Percentiles rank a stretch among this genome's conserved stretches.
Conservation (phyloP, 2,113 vertebrate species). For the Phyllostomus discolor region DNA sequence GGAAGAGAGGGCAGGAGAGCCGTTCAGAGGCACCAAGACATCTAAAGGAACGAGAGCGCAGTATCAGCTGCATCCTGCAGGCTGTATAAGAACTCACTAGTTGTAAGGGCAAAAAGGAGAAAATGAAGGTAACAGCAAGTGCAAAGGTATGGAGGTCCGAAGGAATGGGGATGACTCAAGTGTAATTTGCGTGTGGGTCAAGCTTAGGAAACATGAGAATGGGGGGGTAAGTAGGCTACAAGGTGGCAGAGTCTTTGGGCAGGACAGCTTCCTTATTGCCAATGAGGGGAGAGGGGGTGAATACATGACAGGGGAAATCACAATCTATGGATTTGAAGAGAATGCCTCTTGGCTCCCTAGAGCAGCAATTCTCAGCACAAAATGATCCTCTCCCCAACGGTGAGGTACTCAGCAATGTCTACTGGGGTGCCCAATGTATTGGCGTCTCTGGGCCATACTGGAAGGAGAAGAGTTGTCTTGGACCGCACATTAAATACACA, state of each 20-base stretch:
- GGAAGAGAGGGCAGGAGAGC: neutral
- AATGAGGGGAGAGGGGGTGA: neutral
- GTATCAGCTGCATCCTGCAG: neutral
- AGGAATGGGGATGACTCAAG: neutral
- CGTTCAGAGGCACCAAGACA: neutral
- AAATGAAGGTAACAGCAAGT: fast-evolving
- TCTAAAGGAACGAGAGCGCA: neutral
- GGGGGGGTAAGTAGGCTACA: neutral
- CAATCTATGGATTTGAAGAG: neutral
- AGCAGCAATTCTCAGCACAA: neutral
- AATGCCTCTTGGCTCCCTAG: neutral
- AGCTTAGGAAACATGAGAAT: neutral
- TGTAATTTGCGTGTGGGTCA: neutral
- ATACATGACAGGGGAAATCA: neutral
- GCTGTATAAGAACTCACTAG: neutral
- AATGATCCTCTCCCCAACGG: neutral
- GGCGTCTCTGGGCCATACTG: too few relatives aligned
- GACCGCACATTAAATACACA: too few relatives aligned
- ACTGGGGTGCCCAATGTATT: too few relatives aligned
- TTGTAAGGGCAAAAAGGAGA: neutral
- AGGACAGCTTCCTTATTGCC: neutral
- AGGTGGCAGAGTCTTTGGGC: neutral
- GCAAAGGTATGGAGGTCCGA: neutral
- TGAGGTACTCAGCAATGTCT: neutral
- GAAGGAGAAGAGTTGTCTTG: too few relatives aligned